These are phyloP conservation scores for Zootoca vivipara DNA, from an alignment of 2,113 vertebrate species.

Conservation along the genomic window DNA sequence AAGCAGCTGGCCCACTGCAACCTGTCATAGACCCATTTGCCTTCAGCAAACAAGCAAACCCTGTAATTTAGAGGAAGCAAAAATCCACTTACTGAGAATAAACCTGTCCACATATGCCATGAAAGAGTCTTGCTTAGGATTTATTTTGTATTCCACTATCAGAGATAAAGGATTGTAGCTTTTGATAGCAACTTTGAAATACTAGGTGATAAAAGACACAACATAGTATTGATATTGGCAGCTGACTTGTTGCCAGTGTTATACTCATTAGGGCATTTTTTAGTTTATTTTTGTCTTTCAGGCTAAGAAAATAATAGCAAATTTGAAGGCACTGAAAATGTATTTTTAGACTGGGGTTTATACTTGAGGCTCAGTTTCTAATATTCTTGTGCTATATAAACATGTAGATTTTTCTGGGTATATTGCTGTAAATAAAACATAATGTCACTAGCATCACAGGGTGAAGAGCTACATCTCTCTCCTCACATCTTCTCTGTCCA, in stretches of 20 bases:
- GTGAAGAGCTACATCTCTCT: not conserved
- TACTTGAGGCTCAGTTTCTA: not conserved
- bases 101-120: not conserved
- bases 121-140: not conserved
- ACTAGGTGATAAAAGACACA: not conserved
- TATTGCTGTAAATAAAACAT: not conserved
- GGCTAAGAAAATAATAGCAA: not conserved
- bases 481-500: not conserved
- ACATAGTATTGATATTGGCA: not conserved
- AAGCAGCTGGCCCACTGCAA: too few relatives aligned
- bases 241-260: not conserved
- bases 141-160: not conserved
- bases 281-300: not conserved
- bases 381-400: not conserved
- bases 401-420: not conserved
- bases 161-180: not conserved
- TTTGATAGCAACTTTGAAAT: not conserved
- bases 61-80: not conserved
- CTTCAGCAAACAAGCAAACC: not conserved
- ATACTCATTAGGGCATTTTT: not conserved
- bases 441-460: not conserved
- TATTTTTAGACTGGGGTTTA: not conserved
- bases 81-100: not conserved
- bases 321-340: not conserved
- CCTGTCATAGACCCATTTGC: too few relatives aligned